Evolutionary conservation across 2,888 invertebrate genomes (phyloP).

Genomic region (Euplagia quadripunctaria): DNA sequence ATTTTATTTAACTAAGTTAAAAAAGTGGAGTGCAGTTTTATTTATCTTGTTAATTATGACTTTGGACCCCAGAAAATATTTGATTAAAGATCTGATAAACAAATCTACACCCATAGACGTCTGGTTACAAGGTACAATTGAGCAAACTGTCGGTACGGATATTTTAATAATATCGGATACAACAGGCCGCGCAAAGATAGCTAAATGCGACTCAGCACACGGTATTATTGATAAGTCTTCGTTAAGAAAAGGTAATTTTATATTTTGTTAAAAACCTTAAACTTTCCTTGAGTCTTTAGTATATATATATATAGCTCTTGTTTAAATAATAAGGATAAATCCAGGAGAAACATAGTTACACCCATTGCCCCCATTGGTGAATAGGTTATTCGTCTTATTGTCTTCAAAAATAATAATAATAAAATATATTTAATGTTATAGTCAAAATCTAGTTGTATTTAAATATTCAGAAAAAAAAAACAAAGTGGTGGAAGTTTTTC

Average conservation of each 20-base stretch:
- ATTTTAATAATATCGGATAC: conserved; percentile 79
- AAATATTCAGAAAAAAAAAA: too few species aligned
- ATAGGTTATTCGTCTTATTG: too few species aligned
- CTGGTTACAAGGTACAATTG: conserved; percentile 84
- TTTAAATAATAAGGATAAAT: too few species aligned
- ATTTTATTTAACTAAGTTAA: background rate
- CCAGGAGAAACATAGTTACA: too few species aligned
- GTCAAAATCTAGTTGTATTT: too few species aligned
- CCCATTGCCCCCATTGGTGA: too few species aligned
- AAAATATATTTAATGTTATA: too few species aligned
- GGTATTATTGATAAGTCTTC: conserved; percentile 74
- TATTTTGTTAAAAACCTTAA: background rate
- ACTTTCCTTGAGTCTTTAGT: background rate
- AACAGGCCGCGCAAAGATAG: conserved; percentile 77
- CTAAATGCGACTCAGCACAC: conserved; percentile 77
- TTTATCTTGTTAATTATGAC: conserved; percentile 52
- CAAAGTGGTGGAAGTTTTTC: too few species aligned
- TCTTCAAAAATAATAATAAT: too few species aligned
- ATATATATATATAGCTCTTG: background rate
- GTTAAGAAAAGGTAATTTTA: conserved; percentile 70
- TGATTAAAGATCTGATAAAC: conserved; percentile 72
- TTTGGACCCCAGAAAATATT: conserved; percentile 72
- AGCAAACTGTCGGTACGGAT: conserved; percentile 78
- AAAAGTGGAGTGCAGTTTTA: background rate
- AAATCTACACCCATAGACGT: conserved; percentile 73